A percentile compares a stretch with the other conserved stretches of the same genome.
Conservation (phyloP, 2,888 invertebrate species). For the Chrysolina haemoptera region DNA sequence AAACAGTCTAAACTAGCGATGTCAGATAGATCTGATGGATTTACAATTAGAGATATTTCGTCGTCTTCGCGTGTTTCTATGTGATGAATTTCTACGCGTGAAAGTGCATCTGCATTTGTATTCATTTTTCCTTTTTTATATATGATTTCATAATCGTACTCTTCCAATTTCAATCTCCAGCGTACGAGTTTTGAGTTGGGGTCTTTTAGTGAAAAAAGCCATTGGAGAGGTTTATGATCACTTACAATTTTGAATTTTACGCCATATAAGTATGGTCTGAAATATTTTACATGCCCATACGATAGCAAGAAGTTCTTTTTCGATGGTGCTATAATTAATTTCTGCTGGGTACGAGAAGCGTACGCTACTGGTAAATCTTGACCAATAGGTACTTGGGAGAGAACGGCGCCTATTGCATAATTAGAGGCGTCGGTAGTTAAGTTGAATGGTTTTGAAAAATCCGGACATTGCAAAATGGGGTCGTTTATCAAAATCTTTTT, state of each 20-base stretch:
- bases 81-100: conserved; percentile 10
- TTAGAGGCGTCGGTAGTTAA: too few relatives aligned
- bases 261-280: conserved; percentile 21
- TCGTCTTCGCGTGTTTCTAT: neutral
- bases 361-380: neutral
- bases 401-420: too few relatives aligned
- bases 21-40: neutral
- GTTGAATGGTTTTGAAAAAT: too few relatives aligned
- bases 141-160: neutral
- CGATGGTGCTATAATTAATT: neutral
- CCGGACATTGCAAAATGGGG: too few relatives aligned
- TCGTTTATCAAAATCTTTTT: too few relatives aligned
- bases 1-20: too few relatives aligned
- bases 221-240: conserved; percentile 17
- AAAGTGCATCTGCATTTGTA: conserved; percentile 10
- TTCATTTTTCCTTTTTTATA: neutral
- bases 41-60: too few relatives aligned
- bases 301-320: conserved; percentile 3
- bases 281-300: neutral
- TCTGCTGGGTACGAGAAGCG: neutral
- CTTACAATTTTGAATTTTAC: conserved; percentile 24
- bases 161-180: conserved; percentile 21
- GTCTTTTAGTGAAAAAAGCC: conserved; percentile 16
- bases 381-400: too few relatives aligned
- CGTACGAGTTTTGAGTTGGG: conserved; percentile 1